Evolutionary conservation across 2,888 invertebrate species (phyloP), one percentile per base, ranked within the genome.

Genomic region (Cerastoderma edule): DNA sequence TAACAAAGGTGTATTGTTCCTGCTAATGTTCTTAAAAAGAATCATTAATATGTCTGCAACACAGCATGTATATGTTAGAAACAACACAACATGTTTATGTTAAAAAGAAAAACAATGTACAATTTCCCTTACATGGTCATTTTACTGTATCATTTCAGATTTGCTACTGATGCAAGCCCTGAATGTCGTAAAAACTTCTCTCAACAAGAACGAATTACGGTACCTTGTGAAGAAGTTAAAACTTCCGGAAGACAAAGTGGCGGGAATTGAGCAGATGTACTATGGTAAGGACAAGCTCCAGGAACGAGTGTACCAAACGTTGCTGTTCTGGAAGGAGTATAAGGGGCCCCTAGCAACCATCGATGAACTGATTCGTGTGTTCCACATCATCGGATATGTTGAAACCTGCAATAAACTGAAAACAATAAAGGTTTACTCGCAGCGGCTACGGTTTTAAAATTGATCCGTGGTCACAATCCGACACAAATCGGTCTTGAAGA

Each of bases 131-230:
- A n/a, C n/a, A n/a, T n/a, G n/a, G n/a, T n/a, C n/a, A n/a, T n/a
- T n/a, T n/a, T n/a, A n/a, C n/a, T n/a, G n/a, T n/a, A n/a, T 64
- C 44, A 53, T 80, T 79, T 10, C 84, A 92, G 92, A 91, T 13
- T 67, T 89, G 35, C 83, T 92, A 54, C 75, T 92, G 67, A 72
- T 78, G 72, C 83, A 87, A 67, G 89, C 90, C 86, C 89, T 91
- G 67, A 87, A 89, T 8, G 82, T 84, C 16, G 85, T 92, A 64
- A 89, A 87, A 76, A 72, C 68, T 3, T 78, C 83, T 10, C 67
- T 92, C 48, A 89, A 85, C 79, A 92, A 92, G 75, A 87, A 89
- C 67, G 90, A 91, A 67, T 78, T 92, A 19, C 84, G 90, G 6
- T 87, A 89, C 75, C 74, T 92, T 69, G 83, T 90, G 87, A 87